phyloP scores from a whole-genome alignment of 2,113 vertebrate genomes.

The Ptychochromis oligacanthus region DNA sequence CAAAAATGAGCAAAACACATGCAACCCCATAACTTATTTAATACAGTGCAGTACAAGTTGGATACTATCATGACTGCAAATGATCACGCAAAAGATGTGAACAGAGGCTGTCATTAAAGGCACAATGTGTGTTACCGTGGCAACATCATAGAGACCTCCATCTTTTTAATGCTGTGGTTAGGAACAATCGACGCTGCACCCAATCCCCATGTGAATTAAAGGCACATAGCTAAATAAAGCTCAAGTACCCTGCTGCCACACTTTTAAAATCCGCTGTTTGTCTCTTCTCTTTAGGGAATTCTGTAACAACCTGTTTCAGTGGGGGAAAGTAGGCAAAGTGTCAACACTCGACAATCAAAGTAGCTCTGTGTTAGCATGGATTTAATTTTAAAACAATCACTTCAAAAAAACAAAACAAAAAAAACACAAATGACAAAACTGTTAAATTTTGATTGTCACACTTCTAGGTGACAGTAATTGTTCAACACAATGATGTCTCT shows the following conservation, averaged over 20 bases:
- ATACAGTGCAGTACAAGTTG: conserved; percentile 11
- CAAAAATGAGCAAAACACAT: conserved; percentile 28
- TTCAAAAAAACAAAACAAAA: not conserved
- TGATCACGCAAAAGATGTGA: conserved; percentile 71
- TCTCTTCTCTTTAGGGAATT: conserved; percentile 67
- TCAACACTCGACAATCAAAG: conserved; percentile 61
- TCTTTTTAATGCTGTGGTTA: conserved; percentile 65
- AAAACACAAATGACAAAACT: conserved; percentile 17
- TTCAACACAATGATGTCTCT: conserved; percentile 1
- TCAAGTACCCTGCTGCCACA: conserved; percentile 63
- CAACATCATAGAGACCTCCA: conserved; percentile 74
- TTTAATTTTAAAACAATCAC: conserved; percentile 62
- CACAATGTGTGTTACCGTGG: conserved; percentile 78
- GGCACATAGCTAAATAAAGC: conserved; percentile 78
- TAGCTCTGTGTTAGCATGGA: conserved; percentile 6
- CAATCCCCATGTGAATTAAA: conserved; percentile 75
- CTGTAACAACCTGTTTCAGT: conserved; percentile 67
- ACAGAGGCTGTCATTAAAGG: conserved; percentile 75
- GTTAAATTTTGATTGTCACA: conserved; percentile 47
- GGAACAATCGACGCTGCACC: conserved; percentile 71
- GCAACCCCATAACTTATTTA: conserved; percentile 21
- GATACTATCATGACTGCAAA: conserved; percentile 64
- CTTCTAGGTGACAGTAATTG: conserved; percentile 49
- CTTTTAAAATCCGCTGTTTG: conserved; percentile 57
- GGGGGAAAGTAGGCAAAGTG: conserved; percentile 43